Conservation (phyloP, 2,888 invertebrate species). For the Eristalis pertinax region DNA sequence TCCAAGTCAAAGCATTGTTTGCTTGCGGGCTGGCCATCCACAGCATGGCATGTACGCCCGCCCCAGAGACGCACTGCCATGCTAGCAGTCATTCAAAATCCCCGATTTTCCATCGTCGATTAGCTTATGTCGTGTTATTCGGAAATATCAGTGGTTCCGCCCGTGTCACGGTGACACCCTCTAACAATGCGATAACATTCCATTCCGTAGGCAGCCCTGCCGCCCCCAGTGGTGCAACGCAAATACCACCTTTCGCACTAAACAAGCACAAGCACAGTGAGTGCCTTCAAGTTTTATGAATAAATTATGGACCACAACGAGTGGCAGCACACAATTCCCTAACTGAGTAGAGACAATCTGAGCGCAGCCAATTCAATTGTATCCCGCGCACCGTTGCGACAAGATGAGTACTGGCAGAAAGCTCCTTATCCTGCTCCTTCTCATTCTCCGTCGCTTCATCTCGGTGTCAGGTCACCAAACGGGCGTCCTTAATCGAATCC, state of each 20-base stretch:
- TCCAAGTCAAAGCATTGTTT: too few relatives aligned
- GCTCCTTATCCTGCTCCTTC: conserved; percentile 15
- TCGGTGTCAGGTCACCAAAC: conserved; percentile 4
- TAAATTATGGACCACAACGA: background rate
- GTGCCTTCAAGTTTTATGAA: background rate
- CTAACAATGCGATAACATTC: background rate
- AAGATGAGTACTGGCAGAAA: conserved; percentile 25
- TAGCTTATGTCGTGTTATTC: background rate
- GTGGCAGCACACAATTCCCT: too few relatives aligned
- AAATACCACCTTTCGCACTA: background rate
- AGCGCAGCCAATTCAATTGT: conserved; percentile 11
- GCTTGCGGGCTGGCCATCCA: too few relatives aligned
- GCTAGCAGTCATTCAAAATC: too few relatives aligned
- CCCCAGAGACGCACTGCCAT: too few relatives aligned
- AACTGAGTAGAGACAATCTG: background rate
- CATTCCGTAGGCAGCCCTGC: background rate
- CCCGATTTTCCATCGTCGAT: too few relatives aligned
- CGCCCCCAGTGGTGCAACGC: background rate
- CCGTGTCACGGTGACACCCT: background rate
- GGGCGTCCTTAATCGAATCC: conserved; percentile 54
- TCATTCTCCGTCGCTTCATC: conserved; percentile 9
- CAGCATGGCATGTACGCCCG: too few relatives aligned
- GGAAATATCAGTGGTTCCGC: background rate
- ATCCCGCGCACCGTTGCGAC: background rate
- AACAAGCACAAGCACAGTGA: background rate